Conservation (phyloP, 2,888 invertebrate species). For the Brachypterus glaber region DNA sequence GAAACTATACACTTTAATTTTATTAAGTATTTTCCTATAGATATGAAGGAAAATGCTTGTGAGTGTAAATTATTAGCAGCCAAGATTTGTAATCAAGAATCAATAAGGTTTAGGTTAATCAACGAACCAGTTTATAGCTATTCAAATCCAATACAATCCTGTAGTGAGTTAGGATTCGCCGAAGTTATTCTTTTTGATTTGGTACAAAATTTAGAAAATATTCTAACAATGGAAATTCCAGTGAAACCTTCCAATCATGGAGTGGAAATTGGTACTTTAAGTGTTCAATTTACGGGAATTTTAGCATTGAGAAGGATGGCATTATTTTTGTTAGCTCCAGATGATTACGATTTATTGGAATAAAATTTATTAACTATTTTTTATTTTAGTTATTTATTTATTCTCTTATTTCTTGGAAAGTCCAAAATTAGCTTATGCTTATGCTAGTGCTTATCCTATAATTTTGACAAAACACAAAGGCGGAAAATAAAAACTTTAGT, state of each 20-base stretch:
- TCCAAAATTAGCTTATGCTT: too few relatives aligned
- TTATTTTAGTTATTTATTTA: background rate
- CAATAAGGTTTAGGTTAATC: background rate
- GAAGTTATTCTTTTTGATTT: background rate
- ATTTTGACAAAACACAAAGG: too few relatives aligned
- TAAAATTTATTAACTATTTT: background rate
- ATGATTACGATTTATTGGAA: background rate
- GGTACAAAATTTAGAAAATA: background rate
- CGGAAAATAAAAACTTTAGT: too few relatives aligned
- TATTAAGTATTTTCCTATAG: constrained; percentile 21
- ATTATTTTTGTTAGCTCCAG: background rate
- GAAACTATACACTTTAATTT: constrained; percentile 23
- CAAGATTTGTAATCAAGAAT: constrained; percentile 21
- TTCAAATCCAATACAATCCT: background rate
- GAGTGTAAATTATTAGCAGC: constrained; percentile 22
- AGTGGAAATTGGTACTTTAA: constrained; percentile 22
- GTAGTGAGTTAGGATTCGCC: background rate
- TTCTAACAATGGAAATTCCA: too few relatives aligned
- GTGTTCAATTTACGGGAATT: constrained; percentile 22
- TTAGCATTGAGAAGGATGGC: constrained; percentile 24
- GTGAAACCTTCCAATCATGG: background rate
- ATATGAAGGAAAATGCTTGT: constrained; percentile 14
- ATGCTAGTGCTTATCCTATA: too few relatives aligned
- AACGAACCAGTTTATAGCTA: background rate
- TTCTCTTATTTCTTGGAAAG: too few relatives aligned